Evolutionary conservation across 2,888 invertebrate genomes (phyloP), one percentile per base, ranked within the genome.

Genomic region (Cerastis rubricosa): DNA sequence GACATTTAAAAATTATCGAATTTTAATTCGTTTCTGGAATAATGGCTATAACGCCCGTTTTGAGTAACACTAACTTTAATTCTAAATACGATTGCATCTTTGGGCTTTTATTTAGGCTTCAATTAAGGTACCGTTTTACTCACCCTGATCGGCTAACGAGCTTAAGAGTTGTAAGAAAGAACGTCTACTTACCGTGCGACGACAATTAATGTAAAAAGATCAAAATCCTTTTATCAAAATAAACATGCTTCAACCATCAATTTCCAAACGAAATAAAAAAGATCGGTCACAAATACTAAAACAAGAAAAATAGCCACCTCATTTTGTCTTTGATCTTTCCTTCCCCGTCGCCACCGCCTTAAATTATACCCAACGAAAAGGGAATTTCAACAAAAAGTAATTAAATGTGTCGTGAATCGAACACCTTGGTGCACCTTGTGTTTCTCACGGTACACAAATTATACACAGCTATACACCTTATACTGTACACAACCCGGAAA

Each of bases 401-500:
- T 87, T 88, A 87, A 85, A 80, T 74, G 83, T 83, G 88, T 86
- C 87, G 76, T 80, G 85, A 78, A 87, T 87, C 88, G 87, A 87
- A 87, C 87, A 85, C 87, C 88, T 87, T 74, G 76, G 78, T 74
- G 75, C 87, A 87, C 87, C 88, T 87, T 88, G 76, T 83, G 83
- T 71, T 88, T 87, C 87, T 75, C 87, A 86, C 79, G 85, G 83
- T 85, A 83, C 82, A 84, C 80, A 84, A 86, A 87, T 87, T 85
- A 78, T 81, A 81, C 82, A 80, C 76, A 81, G 81, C 81, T 81
- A 81, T 80, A 79, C 84, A 84, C 76, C 85, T 74, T 76, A 84
- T 74, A 77, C 85, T 76, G 85, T 78, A 84, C 78, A 84, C 85
- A 82, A 82, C 84, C 85, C 86, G 80, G 81, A 85, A 87, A 88